These are phyloP conservation scores for Drosophila falleni DNA, from an alignment of 2,888 invertebrate genomes.

Conservation along the genomic window DNA sequence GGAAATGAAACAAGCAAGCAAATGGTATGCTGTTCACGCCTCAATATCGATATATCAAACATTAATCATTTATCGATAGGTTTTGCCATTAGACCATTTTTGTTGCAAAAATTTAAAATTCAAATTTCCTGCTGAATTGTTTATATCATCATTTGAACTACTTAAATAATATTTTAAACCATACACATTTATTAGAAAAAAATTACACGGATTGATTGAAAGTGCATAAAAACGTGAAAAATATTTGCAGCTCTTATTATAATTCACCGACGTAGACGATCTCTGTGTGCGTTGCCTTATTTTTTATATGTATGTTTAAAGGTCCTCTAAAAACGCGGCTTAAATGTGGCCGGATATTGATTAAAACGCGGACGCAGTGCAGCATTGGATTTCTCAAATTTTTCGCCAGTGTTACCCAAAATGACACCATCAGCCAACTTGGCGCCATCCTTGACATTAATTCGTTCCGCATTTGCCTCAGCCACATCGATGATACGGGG, in stretches of 20 bases:
- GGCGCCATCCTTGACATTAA: conserved; percentile 59
- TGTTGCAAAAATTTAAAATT: too few relatives aligned
- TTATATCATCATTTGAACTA: too few relatives aligned
- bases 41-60: too few relatives aligned
- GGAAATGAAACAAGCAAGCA: background rate
- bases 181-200: conserved; percentile 10
- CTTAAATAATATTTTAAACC: background rate
- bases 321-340: conserved; percentile 80
- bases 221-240: conserved; percentile 54
- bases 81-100: too few relatives aligned
- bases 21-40: background rate
- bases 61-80: too few relatives aligned
- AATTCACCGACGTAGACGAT: conserved; percentile 64
- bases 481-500: conserved; percentile 88
- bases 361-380: conserved; percentile 83
- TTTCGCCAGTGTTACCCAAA: conserved; percentile 82
- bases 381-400: conserved; percentile 82
- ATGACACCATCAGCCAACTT: conserved; percentile 83
- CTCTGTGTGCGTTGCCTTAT: conserved; percentile 22
- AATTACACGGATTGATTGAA: conserved; percentile 41
- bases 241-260: conserved; percentile 20
- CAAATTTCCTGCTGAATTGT: too few relatives aligned
- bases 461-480: conserved; percentile 84
- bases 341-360: conserved; percentile 83
- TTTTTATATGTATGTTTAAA: conserved; percentile 12